Conservation (phyloP, 2,888 invertebrate genomes). For the Beris morrisii region DNA sequence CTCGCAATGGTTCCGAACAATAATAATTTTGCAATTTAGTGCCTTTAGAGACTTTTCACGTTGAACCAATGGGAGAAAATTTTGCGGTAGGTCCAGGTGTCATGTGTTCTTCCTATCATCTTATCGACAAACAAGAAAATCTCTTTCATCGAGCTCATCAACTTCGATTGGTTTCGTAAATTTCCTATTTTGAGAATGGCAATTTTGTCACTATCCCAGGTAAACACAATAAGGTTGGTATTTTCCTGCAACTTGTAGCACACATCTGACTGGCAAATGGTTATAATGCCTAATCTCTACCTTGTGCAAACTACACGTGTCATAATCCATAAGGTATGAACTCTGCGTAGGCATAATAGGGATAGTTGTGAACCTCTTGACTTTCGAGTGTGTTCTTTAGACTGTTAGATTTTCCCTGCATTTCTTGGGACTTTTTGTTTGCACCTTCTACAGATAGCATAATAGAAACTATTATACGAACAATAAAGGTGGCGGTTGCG, state of each 20-base stretch:
- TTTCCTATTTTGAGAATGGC: neutral
- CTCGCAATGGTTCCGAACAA: too few species aligned
- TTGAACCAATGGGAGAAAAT: neutral
- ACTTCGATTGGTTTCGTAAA: neutral
- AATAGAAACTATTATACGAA: neutral
- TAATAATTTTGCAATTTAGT: too few species aligned
- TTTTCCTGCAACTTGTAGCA: neutral
- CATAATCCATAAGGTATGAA: slow-evolving; percentile 12
- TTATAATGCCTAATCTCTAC: slow-evolving; percentile 3
- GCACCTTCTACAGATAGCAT: neutral
- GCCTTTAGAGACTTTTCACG: too few species aligned
- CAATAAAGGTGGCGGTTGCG: too few species aligned
- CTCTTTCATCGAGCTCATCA: too few species aligned
- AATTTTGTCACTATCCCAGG: slow-evolving; percentile 6
- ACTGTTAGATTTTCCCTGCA: neutral
- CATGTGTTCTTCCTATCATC: too few species aligned
- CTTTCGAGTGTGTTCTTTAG: slow-evolving; percentile 8
- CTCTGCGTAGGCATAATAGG: too few species aligned
- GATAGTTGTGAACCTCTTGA: slow-evolving; percentile 19
- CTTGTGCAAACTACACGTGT: slow-evolving; percentile 30
- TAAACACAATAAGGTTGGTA: neutral
- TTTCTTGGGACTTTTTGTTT: neutral
- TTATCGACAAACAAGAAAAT: too few species aligned
- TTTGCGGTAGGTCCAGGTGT: slow-evolving; percentile 12
- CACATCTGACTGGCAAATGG: slow-evolving; percentile 27